These are phyloP conservation scores for Archips crataeganus DNA, from an alignment of 2,888 invertebrate genomes.

Conservation along the genomic window DNA sequence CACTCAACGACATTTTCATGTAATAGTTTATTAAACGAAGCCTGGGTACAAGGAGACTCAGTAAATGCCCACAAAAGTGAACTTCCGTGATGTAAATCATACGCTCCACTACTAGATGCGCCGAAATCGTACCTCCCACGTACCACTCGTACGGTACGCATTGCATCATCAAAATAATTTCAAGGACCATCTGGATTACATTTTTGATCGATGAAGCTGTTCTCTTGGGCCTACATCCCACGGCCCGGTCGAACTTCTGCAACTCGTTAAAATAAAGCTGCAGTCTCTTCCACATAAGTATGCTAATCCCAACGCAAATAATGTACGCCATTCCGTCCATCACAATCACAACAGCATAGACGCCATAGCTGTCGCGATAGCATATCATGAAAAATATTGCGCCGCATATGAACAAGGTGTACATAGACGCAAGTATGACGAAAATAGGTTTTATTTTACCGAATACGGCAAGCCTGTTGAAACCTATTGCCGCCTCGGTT, in stretches of 20 bases:
- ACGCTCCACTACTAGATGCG: slow-evolving; percentile 48
- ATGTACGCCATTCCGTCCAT: slow-evolving; percentile 45
- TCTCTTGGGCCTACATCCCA: slow-evolving; percentile 58
- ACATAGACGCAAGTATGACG: slow-evolving; percentile 47
- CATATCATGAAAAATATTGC: slow-evolving; percentile 33
- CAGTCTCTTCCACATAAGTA: slow-evolving; percentile 54
- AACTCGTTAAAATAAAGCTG: slow-evolving; percentile 57
- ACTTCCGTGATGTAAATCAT: slow-evolving; percentile 57
- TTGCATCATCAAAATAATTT: slow-evolving; percentile 44
- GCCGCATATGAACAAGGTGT: slow-evolving; percentile 45
- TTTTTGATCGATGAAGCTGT: slow-evolving; percentile 55
- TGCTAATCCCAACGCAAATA: slow-evolving; percentile 51
- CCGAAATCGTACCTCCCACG: slow-evolving; percentile 21
- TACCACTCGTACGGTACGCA: slow-evolving; percentile 41
- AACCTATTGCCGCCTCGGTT: slow-evolving; percentile 53
- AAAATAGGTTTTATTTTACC: slow-evolving; percentile 47
- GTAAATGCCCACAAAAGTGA: slow-evolving; percentile 63
- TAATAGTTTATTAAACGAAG: slow-evolving; percentile 62
- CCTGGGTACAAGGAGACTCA: slow-evolving; percentile 61
- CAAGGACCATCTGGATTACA: slow-evolving; percentile 47
- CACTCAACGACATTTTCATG: slow-evolving; percentile 58
- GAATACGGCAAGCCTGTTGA: slow-evolving; percentile 56
- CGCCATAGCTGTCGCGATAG: neutral
- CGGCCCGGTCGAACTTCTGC: slow-evolving; percentile 59
- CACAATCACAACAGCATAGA: neutral